These are phyloP conservation scores for Cygnus atratus DNA, from an alignment of 2,113 vertebrate genomes.

Conservation along the genomic window DNA sequence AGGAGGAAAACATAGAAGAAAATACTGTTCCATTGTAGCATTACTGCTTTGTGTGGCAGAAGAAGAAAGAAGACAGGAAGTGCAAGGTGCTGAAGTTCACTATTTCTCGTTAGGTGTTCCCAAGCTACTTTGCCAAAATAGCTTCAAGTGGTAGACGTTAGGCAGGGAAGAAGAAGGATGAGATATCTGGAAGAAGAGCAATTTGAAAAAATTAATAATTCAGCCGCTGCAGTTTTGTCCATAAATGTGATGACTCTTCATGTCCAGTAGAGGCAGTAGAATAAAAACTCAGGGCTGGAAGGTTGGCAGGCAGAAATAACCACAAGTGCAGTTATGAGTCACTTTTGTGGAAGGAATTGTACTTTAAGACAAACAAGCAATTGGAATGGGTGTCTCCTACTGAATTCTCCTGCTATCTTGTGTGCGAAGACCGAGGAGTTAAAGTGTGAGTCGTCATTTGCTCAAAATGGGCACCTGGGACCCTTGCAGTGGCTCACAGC, in stretches of 20 bases:
- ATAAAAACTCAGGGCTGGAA: neutral
- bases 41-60: neutral
- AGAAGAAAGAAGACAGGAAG: neutral
- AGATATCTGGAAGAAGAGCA: neutral
- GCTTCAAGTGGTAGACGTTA: neutral
- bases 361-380: neutral
- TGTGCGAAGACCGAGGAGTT: neutral
- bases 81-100: neutral
- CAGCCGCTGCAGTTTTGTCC: neutral
- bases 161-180: neutral
- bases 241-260: accelerated
- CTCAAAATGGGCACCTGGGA: neutral
- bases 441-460: neutral
- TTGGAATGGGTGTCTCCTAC: neutral
- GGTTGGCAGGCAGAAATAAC: neutral
- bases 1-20: neutral
- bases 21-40: accelerated
- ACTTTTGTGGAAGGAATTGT: neutral
- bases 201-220: neutral
- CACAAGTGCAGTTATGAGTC: neutral
- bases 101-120: neutral
- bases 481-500: neutral
- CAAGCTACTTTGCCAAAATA: neutral
- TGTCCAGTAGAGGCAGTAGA: neutral
- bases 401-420: neutral